Evolutionary conservation across 2,797 vertebrate genomes (phyloP), one percentile per base, ranked within the genome.

Genomic region (Eospalax fontanierii): DNA sequence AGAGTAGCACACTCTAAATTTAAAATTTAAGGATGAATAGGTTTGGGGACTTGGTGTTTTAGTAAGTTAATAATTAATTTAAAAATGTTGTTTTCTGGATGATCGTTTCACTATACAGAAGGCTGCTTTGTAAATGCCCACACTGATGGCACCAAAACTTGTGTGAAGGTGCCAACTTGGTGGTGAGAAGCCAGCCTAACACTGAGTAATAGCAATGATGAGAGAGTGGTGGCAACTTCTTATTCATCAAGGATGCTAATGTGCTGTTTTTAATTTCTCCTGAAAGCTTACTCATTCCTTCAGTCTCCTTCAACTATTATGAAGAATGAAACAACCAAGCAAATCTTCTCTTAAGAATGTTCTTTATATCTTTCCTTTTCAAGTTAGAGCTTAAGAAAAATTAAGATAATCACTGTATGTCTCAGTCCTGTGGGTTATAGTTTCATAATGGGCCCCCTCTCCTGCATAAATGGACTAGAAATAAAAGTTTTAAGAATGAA

Each of bases 271-370:
- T 40, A 61, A 87, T 59, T 16, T 10, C 50, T 73, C 1, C 57
- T 21, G 33, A 95, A 93, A 84, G 1, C 5, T 14, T 87, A 40
- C n/a, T 70, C 33, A 79, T 92, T 85, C 30, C 33, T 26, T 66
- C 50, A 89, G 26, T 40, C 28, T 28, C 89, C 70, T 88, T 63
- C 22, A 83, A 21, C 43, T 90, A 28, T 76, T 83, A 21, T 1
- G 30, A 24, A 8, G 22, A 92, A 79, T 35, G 54, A 19, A 89
- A 83, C 74, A 30, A 21, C 6, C 40, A 90, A 82, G 35, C 40
- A 92, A 90, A 81, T 82, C n/a, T 35, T 84, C 71, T 73, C 54
- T 92, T 84, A 80, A 95, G 74, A 94, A 61, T 81, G 40, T 30
- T 65, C 54, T 26, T 80, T 80, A 89, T 70, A 88, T 78, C 30